These are phyloP conservation scores for Ia io DNA, from an alignment of 2,113 vertebrate genomes.

Conservation along the genomic window DNA sequence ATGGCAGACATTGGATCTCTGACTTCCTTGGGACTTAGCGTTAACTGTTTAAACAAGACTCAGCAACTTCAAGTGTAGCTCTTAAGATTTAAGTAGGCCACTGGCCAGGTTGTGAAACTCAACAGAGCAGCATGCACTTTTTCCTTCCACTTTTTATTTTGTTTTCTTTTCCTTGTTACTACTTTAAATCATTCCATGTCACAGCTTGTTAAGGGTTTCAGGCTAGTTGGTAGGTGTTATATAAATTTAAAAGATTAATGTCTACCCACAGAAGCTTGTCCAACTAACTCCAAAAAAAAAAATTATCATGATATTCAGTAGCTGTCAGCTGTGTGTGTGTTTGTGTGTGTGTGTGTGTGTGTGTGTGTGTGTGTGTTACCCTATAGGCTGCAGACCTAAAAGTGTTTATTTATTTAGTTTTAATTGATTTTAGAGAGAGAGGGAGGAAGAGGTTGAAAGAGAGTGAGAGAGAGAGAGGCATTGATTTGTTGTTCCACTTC, in stretches of 20 bases:
- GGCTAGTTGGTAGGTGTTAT: background rate
- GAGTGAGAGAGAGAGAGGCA: background rate
- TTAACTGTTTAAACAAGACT: constrained; percentile 9
- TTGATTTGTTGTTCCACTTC: background rate
- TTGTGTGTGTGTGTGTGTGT: background rate
- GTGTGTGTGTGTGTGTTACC: background rate
- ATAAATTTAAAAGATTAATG: background rate
- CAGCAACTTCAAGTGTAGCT: background rate
- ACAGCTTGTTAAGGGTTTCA: constrained; percentile 11
- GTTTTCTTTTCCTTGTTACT: background rate
- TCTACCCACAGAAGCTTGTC: background rate
- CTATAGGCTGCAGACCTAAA: background rate
- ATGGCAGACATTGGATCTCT: background rate
- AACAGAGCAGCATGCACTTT: background rate
- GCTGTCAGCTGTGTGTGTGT: background rate
- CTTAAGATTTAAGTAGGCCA: background rate
- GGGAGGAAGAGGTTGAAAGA: background rate
- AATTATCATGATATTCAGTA: background rate
- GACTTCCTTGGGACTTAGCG: background rate
- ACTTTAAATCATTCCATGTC: constrained; percentile 4
- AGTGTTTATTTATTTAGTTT: background rate
- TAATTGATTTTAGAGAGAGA: background rate
- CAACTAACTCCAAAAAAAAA: background rate
- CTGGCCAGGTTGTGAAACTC: background rate
- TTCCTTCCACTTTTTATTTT: constrained; percentile 6